Evolutionary conservation across 2,797 vertebrate species (phyloP).

Genomic region (Triplophysa bombifrons): DNA sequence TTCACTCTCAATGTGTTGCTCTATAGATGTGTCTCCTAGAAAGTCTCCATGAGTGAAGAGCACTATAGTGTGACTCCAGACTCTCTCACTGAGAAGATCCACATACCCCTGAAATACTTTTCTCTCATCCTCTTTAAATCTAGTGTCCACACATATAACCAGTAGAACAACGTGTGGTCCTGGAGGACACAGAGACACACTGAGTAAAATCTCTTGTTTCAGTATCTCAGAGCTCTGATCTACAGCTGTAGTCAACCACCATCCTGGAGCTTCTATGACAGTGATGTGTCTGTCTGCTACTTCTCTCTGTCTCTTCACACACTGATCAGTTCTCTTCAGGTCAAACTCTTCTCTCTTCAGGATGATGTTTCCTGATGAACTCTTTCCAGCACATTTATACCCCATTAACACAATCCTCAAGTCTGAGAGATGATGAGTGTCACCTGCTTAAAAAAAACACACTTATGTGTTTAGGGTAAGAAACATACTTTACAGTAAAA

Average conservation of each 20-base stretch:
- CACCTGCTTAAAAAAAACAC: background rate
- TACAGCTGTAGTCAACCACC: background rate
- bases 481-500: no score
- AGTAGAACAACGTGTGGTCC: no score
- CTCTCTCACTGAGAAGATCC: no score
- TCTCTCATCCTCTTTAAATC: no score
- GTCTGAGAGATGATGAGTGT: background rate
- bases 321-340: constrained; percentile 6
- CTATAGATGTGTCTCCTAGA: no score
- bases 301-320: constrained; percentile 4
- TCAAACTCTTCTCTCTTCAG: constrained; percentile 9
- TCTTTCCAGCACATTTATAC: accelerated
- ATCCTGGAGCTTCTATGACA: constrained; percentile 24
- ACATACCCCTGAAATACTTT: no score
- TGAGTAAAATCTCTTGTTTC: no score
- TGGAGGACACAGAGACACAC: no score
- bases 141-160: no score
- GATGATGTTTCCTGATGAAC: constrained; percentile 19
- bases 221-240: background rate
- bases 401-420: constrained; percentile 22
- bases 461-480: background rate
- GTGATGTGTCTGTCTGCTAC: constrained; percentile 24
- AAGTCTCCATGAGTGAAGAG: no score
- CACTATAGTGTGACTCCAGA: no score
- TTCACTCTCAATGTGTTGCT: no score